Evolutionary conservation across 2,888 invertebrate genomes (phyloP).

Genomic region (Aleiodes leptofemur): DNA sequence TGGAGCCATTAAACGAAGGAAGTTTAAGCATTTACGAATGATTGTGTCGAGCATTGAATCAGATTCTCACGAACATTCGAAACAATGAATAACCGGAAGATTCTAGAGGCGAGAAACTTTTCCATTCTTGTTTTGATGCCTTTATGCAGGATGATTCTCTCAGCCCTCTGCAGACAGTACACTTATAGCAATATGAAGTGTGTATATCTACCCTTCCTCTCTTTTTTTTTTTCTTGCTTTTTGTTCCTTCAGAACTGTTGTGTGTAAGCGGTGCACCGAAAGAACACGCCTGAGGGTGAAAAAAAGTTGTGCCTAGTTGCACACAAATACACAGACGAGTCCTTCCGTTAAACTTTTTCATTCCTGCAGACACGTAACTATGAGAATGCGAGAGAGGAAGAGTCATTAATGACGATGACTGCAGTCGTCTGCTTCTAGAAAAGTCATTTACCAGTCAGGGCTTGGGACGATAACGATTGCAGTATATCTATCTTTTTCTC

Average conservation of each 20-base stretch:
- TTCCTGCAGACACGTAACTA: constrained; percentile 31
- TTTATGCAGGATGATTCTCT: constrained; percentile 4
- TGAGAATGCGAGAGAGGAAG: constrained; percentile 46
- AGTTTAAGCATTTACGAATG: constrained; percentile 35
- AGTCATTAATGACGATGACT: constrained; percentile 70
- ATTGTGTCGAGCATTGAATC: constrained; percentile 41
- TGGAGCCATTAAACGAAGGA: constrained; percentile 1
- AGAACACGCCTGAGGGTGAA: constrained; percentile 23
- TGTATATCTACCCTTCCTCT: constrained; percentile 23
- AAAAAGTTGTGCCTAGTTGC: constrained; percentile 10
- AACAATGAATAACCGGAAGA: constrained; percentile 41
- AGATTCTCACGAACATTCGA: constrained; percentile 40
- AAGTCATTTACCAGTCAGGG: constrained; percentile 60
- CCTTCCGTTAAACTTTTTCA: constrained; percentile 30
- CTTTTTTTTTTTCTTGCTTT: constrained; percentile 32
- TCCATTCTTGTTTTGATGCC: constrained; percentile 4
- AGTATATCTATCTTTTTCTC: constrained; percentile 46
- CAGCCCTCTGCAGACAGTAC: constrained; percentile 15
- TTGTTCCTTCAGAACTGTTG: constrained; percentile 40
- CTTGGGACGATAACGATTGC: constrained; percentile 61
- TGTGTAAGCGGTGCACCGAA: constrained; percentile 34
- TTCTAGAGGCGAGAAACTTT: constrained; percentile 28
- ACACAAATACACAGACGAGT: constrained; percentile 14
- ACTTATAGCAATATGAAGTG: constrained; percentile 33
- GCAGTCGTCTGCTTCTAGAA: constrained; percentile 58